Percentiles rank a stretch among this genome's conserved stretches.
phyloP scores from a whole-genome alignment of 2,888 invertebrate genomes.

The Trissolcus brochymenae region DNA sequence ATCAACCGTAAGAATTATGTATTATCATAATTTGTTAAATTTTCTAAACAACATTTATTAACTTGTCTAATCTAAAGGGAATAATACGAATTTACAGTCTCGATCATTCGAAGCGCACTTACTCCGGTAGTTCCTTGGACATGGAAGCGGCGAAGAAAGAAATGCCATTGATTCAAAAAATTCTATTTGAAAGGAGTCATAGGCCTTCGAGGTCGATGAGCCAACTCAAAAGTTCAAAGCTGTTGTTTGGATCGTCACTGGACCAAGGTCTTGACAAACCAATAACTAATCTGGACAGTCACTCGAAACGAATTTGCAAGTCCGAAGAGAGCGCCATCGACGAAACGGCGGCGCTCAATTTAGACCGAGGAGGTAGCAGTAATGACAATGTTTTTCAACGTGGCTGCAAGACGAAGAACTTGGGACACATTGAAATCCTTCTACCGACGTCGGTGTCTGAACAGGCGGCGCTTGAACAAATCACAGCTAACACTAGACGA shows the following conservation, averaged over 20 bases:
- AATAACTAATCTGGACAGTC: conserved; percentile 63
- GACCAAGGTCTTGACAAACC: conserved; percentile 74
- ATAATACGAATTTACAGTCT: conserved; percentile 57
- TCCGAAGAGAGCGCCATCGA: conserved; percentile 74
- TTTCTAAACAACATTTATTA: too few relatives aligned
- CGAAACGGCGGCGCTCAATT: conserved; percentile 63
- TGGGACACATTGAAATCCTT: conserved; percentile 71
- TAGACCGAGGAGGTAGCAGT: conserved; percentile 67
- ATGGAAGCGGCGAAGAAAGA: conserved; percentile 65
- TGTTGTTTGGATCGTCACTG: conserved; percentile 71
- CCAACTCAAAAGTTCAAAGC: conserved; percentile 68
- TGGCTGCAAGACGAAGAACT: conserved; percentile 60
- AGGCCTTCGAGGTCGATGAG: conserved; percentile 68
- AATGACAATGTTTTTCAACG: conserved; percentile 68
- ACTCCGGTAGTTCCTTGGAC: conserved; percentile 74
- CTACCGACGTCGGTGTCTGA: conserved; percentile 72
- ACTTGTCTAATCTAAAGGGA: too few relatives aligned
- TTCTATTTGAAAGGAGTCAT: conserved; percentile 70
- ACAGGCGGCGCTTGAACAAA: conserved; percentile 61
- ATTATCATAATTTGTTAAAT: not conserved
- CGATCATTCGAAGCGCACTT: conserved; percentile 74
- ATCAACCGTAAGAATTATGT: conserved; percentile 65
- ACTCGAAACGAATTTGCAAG: conserved; percentile 73
- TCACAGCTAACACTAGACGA: conserved; percentile 57
- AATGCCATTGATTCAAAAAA: conserved; percentile 68